These are phyloP conservation scores for Lophotis ruficrista DNA, from an alignment of 2,113 vertebrate genomes.

Conservation along the genomic window DNA sequence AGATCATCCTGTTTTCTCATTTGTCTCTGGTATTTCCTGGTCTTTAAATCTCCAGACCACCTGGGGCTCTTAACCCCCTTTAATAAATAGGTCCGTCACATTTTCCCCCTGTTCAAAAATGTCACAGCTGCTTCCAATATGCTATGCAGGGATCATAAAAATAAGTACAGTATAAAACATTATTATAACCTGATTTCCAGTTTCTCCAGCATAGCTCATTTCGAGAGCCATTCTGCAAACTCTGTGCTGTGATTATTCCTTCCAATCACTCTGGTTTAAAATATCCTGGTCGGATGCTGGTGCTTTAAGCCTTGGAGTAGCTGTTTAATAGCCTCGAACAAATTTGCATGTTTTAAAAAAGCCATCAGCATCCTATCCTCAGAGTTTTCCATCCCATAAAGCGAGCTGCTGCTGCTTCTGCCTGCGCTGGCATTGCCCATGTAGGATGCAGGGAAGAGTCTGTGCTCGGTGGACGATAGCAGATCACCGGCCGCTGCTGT, in stretches of 20 bases:
- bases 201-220: neutral
- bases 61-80: constrained; percentile 53
- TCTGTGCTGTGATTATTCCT: neutral
- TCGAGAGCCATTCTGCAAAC: neutral
- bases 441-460: neutral
- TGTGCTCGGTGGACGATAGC: rapidly evolving
- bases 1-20: constrained; percentile 53
- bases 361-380: neutral
- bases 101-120: constrained; percentile 1
- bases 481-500: rapidly evolving
- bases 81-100: constrained; percentile 60
- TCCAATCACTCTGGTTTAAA: neutral
- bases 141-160: constrained; percentile 35
- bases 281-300: neutral
- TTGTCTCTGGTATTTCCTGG: constrained; percentile 62
- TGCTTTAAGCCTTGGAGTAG: neutral
- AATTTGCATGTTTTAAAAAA: neutral
- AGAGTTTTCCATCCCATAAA: neutral
- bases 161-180: constrained; percentile 52
- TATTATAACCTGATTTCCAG: constrained; percentile 1
- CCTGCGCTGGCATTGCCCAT: neutral
- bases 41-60: constrained; percentile 60
- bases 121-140: constrained; percentile 62
- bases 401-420: neutral
- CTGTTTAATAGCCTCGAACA: neutral